Evolutionary conservation across 2,797 vertebrate genomes (phyloP), one percentile per base, ranked within the genome.

Genomic region (Fistularia commersonii): DNA sequence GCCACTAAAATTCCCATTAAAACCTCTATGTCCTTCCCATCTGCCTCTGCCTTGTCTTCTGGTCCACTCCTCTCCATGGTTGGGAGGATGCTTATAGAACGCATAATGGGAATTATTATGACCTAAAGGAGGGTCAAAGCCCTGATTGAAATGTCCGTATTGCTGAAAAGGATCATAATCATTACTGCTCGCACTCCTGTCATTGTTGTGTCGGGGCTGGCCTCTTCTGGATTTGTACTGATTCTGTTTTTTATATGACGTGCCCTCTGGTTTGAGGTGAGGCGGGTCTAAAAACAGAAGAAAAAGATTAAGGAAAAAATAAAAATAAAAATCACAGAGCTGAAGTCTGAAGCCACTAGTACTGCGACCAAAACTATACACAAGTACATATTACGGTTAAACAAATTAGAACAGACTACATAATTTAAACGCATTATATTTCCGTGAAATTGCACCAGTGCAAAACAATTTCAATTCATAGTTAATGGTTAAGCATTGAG

Each of bases 181-280:
- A 44, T 86, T 51, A 66, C 81, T 85, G 47, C 64, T 90, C 66
- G 83, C 75, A 66, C 86, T 90, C 57, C 85, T 82, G 69, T 76
- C 89, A 61, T 80, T 79, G 70, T 92, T 90, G 54, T 84, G 71
- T 65, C 87, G 89, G 41, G 89, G 85, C 35, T 90, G 85, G 64
- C 82, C 87, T 60, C 87, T 79, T 82, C 89, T 91, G 32, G 78
- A 85, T 57, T 76, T 79, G 52, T 88, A 80, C 60, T 90, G 82
- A 63, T 72, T 53, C 41, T 82, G 68, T 67, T 80, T 90, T 67
- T 88, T 90, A 70, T 86, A 81, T 3, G 89, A 77, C 14, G 83
- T 82, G 66, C 85, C 92, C 77, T 91, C 89, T 43, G 89, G 82
- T 83, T 64, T 91, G 49, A 91, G 52, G 48, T 87, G 77, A 42